These are phyloP conservation scores for Drosophila albomicans DNA, from an alignment of 1,140 invertebrate genomes.

Conservation along the genomic window DNA sequence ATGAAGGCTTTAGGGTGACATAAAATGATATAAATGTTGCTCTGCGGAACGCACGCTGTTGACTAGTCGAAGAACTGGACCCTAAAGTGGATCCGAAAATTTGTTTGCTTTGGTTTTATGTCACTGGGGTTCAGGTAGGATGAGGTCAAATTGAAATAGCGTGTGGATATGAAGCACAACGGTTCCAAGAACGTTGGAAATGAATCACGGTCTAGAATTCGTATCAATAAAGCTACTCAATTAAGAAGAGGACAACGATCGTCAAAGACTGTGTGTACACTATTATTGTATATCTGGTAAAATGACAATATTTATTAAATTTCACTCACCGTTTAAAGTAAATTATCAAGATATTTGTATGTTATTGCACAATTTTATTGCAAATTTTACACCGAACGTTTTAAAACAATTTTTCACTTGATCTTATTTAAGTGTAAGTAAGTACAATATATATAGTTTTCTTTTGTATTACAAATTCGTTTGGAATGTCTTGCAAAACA, in stretches of 20 bases:
- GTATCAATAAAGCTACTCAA: constrained; percentile 14
- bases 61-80: constrained; percentile 32
- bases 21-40: constrained; percentile 66
- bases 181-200: too few relatives aligned
- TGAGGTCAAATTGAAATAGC: constrained; percentile 27
- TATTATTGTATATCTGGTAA: not conserved
- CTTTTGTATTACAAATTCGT: not conserved
- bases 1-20: constrained; percentile 67
- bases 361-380: constrained; percentile 4
- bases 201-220: not conserved
- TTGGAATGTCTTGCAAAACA: constrained; percentile 7
- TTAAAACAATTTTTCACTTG: constrained; percentile 10
- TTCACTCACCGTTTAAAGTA: constrained; percentile 40
- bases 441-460: not conserved
- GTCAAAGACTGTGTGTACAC: too few relatives aligned
- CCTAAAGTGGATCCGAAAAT: constrained; percentile 37
- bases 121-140: constrained; percentile 39
- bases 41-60: constrained; percentile 7
- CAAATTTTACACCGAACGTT: constrained; percentile 10
- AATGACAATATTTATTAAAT: not conserved
- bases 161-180: not conserved
- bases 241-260: constrained; percentile 9
- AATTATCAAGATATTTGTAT: not conserved
- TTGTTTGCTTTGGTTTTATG: constrained; percentile 33
- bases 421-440: constrained; percentile 3